Base-by-base conservation (phyloP, 2,113 vertebrate genomes). In the Zingel zingel region DNA sequence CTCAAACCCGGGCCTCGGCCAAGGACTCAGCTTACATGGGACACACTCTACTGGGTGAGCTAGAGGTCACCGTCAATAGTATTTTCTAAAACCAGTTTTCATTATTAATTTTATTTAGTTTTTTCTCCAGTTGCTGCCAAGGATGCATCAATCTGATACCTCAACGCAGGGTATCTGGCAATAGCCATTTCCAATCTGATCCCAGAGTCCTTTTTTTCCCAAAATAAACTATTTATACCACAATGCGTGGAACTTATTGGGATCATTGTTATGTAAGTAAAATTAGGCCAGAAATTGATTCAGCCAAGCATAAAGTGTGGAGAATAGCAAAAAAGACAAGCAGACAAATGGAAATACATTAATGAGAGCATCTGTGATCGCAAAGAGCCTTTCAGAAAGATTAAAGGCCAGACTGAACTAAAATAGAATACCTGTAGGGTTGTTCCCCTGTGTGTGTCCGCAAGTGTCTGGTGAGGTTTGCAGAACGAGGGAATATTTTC, bases 371-470 rank as follows among this genome's bases (percentile, higher is more conserved):
- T 50, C 21, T 58, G 25, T 43, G 43, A 39, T 50, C 53, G 23
- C 18, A 56, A 39, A 61, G 27, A 45, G 33, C 4, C 9, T 12
- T 56, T 82, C 5, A 57, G 25, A 51, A 68, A 64, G 47, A 58
- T 66, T 66, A 30, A 61, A 63, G 18, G 50, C 2, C 10, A 14
- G 16, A 70, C 57, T 69, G 45, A 74, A 58, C 11, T 21, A 62
- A 43, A 83, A 62, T 18, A 67, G 1, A 65, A 51, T 96, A 99
- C 98, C 98, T 98, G 97, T 99, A 99, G 0, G 98, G 98, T 88
- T 99, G 98, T 25, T 99, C 98, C 82, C 98, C 98, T 10, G 98
- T 99, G 94, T 99, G 98, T 21, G 98, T 99, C 93, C 98, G 96
- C 95, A 99, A 97, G 83, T 99, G 98, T 94, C 98, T 94, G 7